Evolutionary conservation across 2,888 invertebrate species (phyloP).

Genomic region (Drosophila birchii): DNA sequence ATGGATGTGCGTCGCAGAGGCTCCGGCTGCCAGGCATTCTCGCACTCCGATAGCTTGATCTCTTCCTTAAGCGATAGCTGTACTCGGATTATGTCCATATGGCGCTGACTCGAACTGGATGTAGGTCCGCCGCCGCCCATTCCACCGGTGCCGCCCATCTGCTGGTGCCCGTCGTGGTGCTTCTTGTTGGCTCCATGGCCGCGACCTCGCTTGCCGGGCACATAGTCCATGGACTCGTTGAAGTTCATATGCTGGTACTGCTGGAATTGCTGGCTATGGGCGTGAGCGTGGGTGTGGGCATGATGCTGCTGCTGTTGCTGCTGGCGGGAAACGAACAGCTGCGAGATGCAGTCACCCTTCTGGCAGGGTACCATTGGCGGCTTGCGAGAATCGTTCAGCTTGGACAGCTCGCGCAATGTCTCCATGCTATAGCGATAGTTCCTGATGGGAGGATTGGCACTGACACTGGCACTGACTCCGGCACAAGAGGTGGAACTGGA

Average conservation of each 20-base stretch:
- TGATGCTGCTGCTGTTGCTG: slow-evolving; percentile 66
- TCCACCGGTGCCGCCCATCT: slow-evolving; percentile 43
- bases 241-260: slow-evolving; percentile 81
- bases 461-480: slow-evolving; percentile 1
- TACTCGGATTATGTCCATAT: slow-evolving; percentile 81
- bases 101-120: slow-evolving; percentile 60
- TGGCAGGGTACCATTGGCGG: slow-evolving; percentile 78
- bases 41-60: slow-evolving; percentile 81
- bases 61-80: slow-evolving; percentile 82
- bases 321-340: slow-evolving; percentile 76
- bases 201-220: slow-evolving; percentile 73
- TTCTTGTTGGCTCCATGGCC: slow-evolving; percentile 64
- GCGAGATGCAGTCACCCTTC: slow-evolving; percentile 78
- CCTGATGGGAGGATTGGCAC: slow-evolving; percentile 13
- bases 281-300: slow-evolving; percentile 48
- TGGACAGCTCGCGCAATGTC: slow-evolving; percentile 70
- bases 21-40: slow-evolving; percentile 83
- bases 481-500: not conserved
- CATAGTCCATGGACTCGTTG: slow-evolving; percentile 77
- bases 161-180: slow-evolving; percentile 69
- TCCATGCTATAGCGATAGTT: slow-evolving; percentile 72
- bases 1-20: slow-evolving; percentile 68
- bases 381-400: slow-evolving; percentile 67
- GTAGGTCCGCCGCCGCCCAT: slow-evolving; percentile 16
- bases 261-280: slow-evolving; percentile 60